These are phyloP conservation scores for Pollachius pollachius DNA, from an alignment of 2,113 vertebrate species.

Conservation along the genomic window DNA sequence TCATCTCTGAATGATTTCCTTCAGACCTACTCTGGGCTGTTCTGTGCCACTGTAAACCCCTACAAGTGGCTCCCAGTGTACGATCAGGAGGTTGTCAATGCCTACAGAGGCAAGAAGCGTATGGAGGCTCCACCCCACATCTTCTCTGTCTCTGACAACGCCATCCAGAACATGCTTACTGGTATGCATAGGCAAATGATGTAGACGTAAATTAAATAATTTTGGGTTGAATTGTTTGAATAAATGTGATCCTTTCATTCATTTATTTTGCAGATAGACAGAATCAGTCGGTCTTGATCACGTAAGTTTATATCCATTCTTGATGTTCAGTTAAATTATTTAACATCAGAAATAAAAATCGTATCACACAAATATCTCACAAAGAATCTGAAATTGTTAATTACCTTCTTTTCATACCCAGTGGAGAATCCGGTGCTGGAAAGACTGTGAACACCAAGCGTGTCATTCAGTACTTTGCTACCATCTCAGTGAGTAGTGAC, in stretches of 20 bases:
- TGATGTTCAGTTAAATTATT: too few species aligned
- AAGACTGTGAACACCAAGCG: too few species aligned
- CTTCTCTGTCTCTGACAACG: slow-evolving; percentile 11
- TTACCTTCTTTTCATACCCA: background rate
- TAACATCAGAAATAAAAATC: background rate
- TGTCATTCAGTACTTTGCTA: too few species aligned
- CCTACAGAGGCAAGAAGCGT: slow-evolving; percentile 14
- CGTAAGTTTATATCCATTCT: background rate
- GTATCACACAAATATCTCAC: background rate
- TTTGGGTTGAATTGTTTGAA: background rate
- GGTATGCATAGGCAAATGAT: background rate
- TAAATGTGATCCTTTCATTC: background rate
- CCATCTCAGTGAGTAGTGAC: too few species aligned
- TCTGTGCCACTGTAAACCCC: slow-evolving; percentile 62
- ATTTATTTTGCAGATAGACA: too few species aligned
- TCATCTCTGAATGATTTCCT: background rate
- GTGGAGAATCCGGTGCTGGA: too few species aligned
- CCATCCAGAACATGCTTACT: background rate
- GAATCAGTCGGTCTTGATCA: too few species aligned
- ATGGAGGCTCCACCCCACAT: slow-evolving; percentile 10
- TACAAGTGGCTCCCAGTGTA: slow-evolving; percentile 68
- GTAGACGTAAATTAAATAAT: too few species aligned
- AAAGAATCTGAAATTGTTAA: background rate
- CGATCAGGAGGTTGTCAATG: slow-evolving; percentile 46
- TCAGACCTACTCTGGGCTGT: slow-evolving; percentile 56